Evolutionary conservation across 2,113 vertebrate species (phyloP).

Genomic region (Sminthopsis crassicaudata): DNA sequence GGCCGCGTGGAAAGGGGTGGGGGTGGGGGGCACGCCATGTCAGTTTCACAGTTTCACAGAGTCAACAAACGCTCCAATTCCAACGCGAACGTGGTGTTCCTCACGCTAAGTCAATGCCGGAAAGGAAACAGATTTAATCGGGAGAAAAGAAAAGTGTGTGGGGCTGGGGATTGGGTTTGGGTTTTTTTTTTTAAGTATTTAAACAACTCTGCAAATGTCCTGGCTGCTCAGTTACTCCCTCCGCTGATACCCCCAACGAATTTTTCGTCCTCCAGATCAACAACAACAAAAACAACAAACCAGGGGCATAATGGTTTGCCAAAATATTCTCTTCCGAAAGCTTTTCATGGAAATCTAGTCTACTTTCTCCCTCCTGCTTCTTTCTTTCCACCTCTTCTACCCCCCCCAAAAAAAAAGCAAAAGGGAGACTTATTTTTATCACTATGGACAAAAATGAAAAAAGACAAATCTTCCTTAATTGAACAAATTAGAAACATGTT

Average conservation of each 20-base stretch:
- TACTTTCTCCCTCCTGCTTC: slow-evolving; percentile 47
- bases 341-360: slow-evolving; percentile 41
- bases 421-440: slow-evolving; percentile 9
- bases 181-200: neutral
- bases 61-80: neutral
- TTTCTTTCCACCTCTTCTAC: neutral
- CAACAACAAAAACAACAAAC: slow-evolving; percentile 18
- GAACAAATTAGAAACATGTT: slow-evolving; percentile 55
- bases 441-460: neutral
- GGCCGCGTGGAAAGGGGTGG: neutral
- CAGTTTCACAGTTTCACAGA: neutral
- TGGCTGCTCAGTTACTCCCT: slow-evolving; percentile 4
- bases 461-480: slow-evolving; percentile 28
- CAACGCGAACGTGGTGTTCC: neutral
- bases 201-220: accelerated
- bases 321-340: slow-evolving; percentile 16
- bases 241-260: neutral
- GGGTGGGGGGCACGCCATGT: neutral
- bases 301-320: neutral
- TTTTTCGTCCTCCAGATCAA: slow-evolving; percentile 28
- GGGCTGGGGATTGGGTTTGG: too few relatives aligned
- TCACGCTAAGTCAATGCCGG: slow-evolving; percentile 38
- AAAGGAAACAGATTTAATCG: slow-evolving; percentile 9
- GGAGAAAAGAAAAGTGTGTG: too few relatives aligned
- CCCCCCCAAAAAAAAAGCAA: neutral